Conservation (phyloP, 2,113 vertebrate genomes). For the Progne subis region DNA sequence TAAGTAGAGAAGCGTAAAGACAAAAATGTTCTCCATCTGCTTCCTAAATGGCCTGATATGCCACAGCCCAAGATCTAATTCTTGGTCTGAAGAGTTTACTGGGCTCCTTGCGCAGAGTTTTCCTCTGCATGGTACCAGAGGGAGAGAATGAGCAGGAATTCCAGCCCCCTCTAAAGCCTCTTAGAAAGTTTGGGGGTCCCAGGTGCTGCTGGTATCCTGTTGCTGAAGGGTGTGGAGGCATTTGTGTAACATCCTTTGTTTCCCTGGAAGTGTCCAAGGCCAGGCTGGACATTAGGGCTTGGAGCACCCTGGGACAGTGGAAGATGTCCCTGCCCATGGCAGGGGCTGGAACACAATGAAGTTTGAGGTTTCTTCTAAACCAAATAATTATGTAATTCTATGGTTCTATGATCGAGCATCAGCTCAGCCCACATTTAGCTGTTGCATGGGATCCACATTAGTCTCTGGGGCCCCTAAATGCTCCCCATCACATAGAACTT, state of each 20-base stretch:
- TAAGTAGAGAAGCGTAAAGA: neutral
- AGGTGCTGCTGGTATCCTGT: neutral
- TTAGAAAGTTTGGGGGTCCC: neutral
- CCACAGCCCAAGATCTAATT: neutral
- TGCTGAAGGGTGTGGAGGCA: neutral
- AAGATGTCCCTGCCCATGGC: neutral
- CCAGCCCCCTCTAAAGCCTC: neutral
- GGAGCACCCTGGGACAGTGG: neutral
- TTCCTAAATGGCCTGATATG: neutral
- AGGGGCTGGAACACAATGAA: neutral
- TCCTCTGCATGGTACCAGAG: neutral
- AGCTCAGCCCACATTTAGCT: neutral
- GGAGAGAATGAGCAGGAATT: neutral
- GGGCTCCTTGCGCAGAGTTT: neutral
- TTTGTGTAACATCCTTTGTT: neutral
- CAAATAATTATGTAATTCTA: neutral
- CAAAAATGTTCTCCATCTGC: neutral
- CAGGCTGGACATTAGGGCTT: fast-evolving
- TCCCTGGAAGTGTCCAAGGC: neutral
- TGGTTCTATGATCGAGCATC: neutral
- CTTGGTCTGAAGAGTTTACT: neutral
- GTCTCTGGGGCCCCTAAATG: fast-evolving
- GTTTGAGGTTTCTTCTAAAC: neutral
- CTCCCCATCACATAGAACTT: neutral
- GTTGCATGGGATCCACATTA: neutral